Base-by-base conservation (phyloP, 2,113 vertebrate species). In the Himantopus leucocephalus region DNA sequence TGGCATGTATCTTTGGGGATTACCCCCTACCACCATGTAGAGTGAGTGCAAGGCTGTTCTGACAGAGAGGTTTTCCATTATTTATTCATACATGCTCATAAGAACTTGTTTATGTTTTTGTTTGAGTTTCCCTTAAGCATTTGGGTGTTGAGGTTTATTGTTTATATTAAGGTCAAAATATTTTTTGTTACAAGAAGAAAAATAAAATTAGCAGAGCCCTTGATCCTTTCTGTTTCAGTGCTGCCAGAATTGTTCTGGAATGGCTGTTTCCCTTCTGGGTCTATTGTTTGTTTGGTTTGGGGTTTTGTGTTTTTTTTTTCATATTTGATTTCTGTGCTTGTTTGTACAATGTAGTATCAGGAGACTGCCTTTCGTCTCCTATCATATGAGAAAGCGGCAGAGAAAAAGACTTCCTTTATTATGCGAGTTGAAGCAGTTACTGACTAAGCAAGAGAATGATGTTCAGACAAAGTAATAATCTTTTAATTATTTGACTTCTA, bases 281-380 rank as follows among this genome's bases (percentile, higher is more conserved):
- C 83, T 67, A 2, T 87, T 90, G 78, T 93, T 95, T 67, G 20
- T 59, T 94, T 95, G 56, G 35, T 87, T 90, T 47, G 77, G 70
- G 55, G 24, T 81, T 92, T 94, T 72, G 53, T 93, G 53, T 8
- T 37, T 37, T 70, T 80, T 66, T 94, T 85, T 94, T 88, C 81
- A 87, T 89, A 79, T 94, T 94, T 95, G 86, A 75, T 94, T 97
- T 95, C 92, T 88, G 80, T 94, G 86, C 76, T 92, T 85, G 91
- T 94, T 94, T 94, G 95, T 97, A 78, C 86, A 85, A 78, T 82
- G 91, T 94, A 74, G 91, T 89, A 85, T 94, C 91, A 97, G 96
- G 92, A 88, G 94, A 14, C 96, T 86, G 94, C 70, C 80, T 84
- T 91, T 89, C 5, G 2, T 87, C 83, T 89, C 71, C 91, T 73